Conservation (phyloP, 2,888 invertebrate genomes). For the Spodoptera exigua region DNA sequence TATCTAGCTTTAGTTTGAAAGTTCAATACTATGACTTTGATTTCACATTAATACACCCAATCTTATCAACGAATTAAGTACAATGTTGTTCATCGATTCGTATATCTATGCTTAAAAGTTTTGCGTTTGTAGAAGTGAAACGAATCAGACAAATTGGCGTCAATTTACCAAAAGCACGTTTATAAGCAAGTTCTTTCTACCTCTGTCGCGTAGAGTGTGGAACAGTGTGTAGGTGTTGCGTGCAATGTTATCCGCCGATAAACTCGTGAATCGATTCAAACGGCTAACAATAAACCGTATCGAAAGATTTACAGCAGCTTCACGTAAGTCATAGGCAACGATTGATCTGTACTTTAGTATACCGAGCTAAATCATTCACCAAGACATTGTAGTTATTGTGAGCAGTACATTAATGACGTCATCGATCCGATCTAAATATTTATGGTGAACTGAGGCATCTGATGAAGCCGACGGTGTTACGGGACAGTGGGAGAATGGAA, state of each 20-base stretch:
- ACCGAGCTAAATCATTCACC: slow-evolving; percentile 25
- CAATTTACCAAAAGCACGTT: neutral
- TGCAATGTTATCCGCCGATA: slow-evolving; percentile 29
- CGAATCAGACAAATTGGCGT: neutral
- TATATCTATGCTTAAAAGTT: neutral
- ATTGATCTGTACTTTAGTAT: slow-evolving; percentile 19
- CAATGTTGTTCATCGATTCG: too few relatives aligned
- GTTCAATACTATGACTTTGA: slow-evolving; percentile 25
- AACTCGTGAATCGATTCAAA: slow-evolving; percentile 22
- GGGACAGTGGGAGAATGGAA: slow-evolving; percentile 2
- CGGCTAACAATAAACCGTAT: slow-evolving; percentile 16
- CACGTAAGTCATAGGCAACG: slow-evolving; percentile 21
- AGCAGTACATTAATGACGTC: slow-evolving; percentile 33
- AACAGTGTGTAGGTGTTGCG: slow-evolving; percentile 2
- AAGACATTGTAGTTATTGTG: slow-evolving; percentile 17
- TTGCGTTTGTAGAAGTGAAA: neutral
- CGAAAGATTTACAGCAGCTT: slow-evolving; percentile 19
- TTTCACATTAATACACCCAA: slow-evolving; percentile 7
- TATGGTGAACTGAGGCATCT: slow-evolving; percentile 17
- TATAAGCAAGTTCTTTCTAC: slow-evolving; percentile 7
- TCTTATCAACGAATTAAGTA: slow-evolving; percentile 11
- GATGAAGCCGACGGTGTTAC: slow-evolving; percentile 9
- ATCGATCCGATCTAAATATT: slow-evolving; percentile 32
- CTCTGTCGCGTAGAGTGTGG: slow-evolving; percentile 18
- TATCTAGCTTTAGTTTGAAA: slow-evolving; percentile 32